Percentiles rank a stretch among this genome's conserved stretches.
These are phyloP conservation scores for Caenorhabditis sp. DNA, from an alignment of 2,888 invertebrate species.

Conservation along the genomic window DNA sequence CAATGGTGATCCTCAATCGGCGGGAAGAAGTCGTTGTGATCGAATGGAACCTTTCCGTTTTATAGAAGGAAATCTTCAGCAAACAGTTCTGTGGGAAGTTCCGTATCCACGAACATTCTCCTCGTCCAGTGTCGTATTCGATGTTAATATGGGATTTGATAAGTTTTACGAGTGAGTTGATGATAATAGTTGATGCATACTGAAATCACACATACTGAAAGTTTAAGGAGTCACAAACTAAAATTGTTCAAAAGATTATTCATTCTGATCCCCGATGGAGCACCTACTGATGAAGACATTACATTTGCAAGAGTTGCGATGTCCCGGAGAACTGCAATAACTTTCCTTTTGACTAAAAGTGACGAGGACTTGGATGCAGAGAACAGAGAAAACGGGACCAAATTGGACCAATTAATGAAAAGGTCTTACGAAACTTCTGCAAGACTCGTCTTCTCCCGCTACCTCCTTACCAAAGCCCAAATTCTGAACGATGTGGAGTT, in stretches of 20 bases:
- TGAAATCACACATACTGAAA: no score
- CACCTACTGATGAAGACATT: conserved; percentile 68
- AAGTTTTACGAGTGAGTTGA: conserved; percentile 66
- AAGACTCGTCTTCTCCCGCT: conserved; percentile 54
- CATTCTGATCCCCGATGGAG: conserved; percentile 66
- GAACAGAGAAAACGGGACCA: conserved; percentile 56
- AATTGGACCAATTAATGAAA: conserved; percentile 57
- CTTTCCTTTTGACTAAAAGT: conserved; percentile 63
- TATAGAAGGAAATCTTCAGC: conserved; percentile 64
- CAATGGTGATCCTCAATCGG: conserved; percentile 62
- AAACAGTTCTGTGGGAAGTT: conserved; percentile 67
- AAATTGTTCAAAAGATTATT: conserved; percentile 63
- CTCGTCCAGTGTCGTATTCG: conserved; percentile 62
- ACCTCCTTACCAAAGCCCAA: conserved; percentile 57
- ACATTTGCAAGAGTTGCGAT: conserved; percentile 62
- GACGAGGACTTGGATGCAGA: conserved; percentile 70
- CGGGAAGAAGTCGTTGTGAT: conserved; percentile 61
- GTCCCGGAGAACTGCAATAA: conserved; percentile 63
- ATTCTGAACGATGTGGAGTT: conserved; percentile 57
- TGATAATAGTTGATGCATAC: neutral
- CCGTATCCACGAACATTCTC: conserved; percentile 66
- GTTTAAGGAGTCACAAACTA: conserved; percentile 64
- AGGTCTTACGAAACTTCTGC: conserved; percentile 60
- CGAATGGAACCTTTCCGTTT: conserved; percentile 71
- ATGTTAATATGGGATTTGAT: conserved; percentile 68